Evolutionary conservation across 1,140 invertebrate species (phyloP).

Genomic region (Linepithema humile): DNA sequence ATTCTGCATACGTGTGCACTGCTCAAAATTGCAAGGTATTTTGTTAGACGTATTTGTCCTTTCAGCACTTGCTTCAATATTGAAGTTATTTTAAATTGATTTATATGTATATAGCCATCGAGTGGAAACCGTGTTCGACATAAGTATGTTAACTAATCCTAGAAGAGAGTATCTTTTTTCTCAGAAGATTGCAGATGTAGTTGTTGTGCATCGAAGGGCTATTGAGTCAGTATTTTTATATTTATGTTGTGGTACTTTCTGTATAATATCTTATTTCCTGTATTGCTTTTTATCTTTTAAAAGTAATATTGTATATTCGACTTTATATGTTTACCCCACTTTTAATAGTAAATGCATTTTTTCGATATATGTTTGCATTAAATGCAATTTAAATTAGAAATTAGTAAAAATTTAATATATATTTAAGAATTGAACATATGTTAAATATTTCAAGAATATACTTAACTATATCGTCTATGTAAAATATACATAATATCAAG

Average conservation of each 20-base stretch:
- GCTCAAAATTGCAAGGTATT: slow-evolving; percentile 66
- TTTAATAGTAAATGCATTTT: neutral
- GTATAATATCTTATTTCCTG: neutral
- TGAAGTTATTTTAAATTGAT: neutral
- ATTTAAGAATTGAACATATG: neutral
- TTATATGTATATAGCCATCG: slow-evolving; percentile 18
- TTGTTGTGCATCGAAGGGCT: slow-evolving; percentile 16
- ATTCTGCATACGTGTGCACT: slow-evolving; percentile 63
- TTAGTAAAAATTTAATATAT: neutral
- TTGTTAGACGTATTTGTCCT: neutral
- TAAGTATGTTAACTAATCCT: neutral
- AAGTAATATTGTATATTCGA: neutral
- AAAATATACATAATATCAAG: too few species aligned
- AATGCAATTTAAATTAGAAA: neutral
- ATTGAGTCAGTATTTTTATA: slow-evolving; percentile 26
- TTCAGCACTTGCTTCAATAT: neutral
- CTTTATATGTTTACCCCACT: neutral
- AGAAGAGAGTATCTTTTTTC: neutral
- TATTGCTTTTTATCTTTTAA: neutral
- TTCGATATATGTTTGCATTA: neutral
- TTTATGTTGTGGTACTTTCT: neutral
- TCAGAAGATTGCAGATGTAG: neutral
- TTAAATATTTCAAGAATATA: neutral
- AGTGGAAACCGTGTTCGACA: slow-evolving; percentile 10
- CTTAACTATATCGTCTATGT: neutral